phyloP scores from a whole-genome alignment of 2,113 vertebrate genomes.

The Pleuronectes platessa region DNA sequence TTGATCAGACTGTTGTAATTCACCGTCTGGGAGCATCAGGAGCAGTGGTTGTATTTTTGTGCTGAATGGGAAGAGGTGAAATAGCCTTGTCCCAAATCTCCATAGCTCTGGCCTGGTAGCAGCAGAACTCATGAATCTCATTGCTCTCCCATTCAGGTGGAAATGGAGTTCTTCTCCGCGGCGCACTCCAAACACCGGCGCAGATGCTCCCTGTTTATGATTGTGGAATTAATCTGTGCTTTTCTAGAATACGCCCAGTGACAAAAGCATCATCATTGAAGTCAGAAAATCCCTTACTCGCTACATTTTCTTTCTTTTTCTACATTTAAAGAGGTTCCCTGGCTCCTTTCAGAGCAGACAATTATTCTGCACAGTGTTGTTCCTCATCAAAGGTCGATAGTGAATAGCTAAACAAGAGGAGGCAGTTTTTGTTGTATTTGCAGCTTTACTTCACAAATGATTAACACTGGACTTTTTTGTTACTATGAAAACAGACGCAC shows the following conservation, averaged over 20 bases:
- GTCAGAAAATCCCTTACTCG: conserved; percentile 47
- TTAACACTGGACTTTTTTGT: conserved; percentile 5
- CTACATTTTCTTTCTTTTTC: background rate
- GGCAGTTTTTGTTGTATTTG: conserved; percentile 5
- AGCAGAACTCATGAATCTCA: conserved; percentile 78
- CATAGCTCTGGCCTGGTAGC: conserved; percentile 66
- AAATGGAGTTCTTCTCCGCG: conserved; percentile 62
- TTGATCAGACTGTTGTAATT: conserved; percentile 46
- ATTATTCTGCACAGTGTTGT: conserved; percentile 10
- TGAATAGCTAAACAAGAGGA: background rate
- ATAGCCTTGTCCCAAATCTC: conserved; percentile 66
- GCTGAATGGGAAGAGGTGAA: conserved; percentile 51
- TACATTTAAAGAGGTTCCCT: background rate
- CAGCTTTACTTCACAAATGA: conserved; percentile 7
- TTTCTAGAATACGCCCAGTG: conserved; percentile 46
- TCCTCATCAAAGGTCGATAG: conserved; percentile 6
- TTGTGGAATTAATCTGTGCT: conserved; percentile 57
- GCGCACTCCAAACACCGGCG: conserved; percentile 40
- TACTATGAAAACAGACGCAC: background rate
- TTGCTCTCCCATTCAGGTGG: conserved; percentile 67
- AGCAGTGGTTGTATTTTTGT: conserved; percentile 43
- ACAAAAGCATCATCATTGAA: conserved; percentile 58
- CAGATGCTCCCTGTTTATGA: conserved; percentile 54
- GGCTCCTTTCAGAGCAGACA: conserved; percentile 22
- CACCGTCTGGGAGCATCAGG: conserved; percentile 40